These are phyloP conservation scores for Poecile montanus DNA, from an alignment of 2,797 vertebrate species.

Conservation along the genomic window DNA sequence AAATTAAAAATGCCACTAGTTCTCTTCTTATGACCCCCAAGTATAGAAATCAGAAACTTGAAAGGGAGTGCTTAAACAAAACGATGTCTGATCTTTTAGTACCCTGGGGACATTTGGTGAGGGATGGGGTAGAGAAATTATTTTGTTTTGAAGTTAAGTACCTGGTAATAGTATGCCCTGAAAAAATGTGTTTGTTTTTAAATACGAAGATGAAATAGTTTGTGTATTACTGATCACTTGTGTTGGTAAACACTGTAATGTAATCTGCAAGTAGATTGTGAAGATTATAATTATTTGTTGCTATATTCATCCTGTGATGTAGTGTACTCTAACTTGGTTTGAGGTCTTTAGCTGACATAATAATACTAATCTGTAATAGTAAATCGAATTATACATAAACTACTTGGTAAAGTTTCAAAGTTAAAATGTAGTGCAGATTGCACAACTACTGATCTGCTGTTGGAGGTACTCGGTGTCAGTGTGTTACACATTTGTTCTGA, in stretches of 20 bases:
- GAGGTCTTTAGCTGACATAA: not conserved
- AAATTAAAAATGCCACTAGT: not conserved
- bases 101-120: not conserved
- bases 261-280: not conserved
- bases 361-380: not conserved
- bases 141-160: not conserved
- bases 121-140: rapidly evolving
- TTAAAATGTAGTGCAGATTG: not conserved
- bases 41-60: not conserved
- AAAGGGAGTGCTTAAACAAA: not conserved
- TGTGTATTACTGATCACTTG: not conserved
- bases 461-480: not conserved
- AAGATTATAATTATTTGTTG: not conserved
- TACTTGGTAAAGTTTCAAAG: not conserved
- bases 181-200: not conserved
- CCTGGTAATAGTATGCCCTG: not conserved
- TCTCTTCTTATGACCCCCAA: not conserved
- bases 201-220: not conserved
- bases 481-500: not conserved
- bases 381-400: not conserved
- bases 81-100: not conserved
- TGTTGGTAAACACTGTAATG: not conserved
- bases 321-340: not conserved
- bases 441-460: not conserved
- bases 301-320: not conserved